phyloP scores from a whole-genome alignment of 1,140 invertebrate genomes.

The Helicoverpa armigera region DNA sequence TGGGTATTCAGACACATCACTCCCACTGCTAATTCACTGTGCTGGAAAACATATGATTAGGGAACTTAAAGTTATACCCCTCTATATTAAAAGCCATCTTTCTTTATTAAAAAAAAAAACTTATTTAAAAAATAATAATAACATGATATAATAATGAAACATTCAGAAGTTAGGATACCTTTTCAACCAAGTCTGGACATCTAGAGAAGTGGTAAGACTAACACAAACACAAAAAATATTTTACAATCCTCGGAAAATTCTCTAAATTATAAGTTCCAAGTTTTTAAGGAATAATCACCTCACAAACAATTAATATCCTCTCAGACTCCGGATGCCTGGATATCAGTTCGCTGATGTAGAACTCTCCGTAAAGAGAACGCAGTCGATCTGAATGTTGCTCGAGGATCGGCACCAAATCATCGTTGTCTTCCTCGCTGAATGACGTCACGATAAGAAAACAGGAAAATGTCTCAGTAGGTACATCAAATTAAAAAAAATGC shows the following conservation, averaged over 20 bases:
- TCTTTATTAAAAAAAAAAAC: too few species aligned
- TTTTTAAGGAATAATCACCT: slow-evolving; percentile 62
- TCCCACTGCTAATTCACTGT: slow-evolving; percentile 86
- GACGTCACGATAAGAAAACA: neutral
- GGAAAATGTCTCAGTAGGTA: too few species aligned
- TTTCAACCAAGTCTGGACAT: too few species aligned
- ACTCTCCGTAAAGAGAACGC: slow-evolving; percentile 89
- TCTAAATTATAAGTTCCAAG: too few species aligned
- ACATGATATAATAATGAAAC: too few species aligned
- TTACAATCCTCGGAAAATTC: too few species aligned
- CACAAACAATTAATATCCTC: slow-evolving; percentile 79
- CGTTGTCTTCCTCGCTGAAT: slow-evolving; percentile 90
- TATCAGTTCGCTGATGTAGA: slow-evolving; percentile 90
- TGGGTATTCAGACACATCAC: slow-evolving; percentile 89
- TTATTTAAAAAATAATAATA: too few species aligned
- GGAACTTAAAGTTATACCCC: neutral
- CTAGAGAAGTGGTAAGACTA: too few species aligned
- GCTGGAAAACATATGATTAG: slow-evolving; percentile 63
- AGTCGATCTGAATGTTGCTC: slow-evolving; percentile 86
- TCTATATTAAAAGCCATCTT: too few species aligned
- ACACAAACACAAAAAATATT: too few species aligned
- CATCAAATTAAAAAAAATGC: too few species aligned
- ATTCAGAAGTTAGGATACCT: too few species aligned
- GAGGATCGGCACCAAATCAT: slow-evolving; percentile 90
- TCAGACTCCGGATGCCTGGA: slow-evolving; percentile 85